Evolutionary conservation across 2,888 invertebrate species (phyloP).

Genomic region (Criorhina ranunculi): DNA sequence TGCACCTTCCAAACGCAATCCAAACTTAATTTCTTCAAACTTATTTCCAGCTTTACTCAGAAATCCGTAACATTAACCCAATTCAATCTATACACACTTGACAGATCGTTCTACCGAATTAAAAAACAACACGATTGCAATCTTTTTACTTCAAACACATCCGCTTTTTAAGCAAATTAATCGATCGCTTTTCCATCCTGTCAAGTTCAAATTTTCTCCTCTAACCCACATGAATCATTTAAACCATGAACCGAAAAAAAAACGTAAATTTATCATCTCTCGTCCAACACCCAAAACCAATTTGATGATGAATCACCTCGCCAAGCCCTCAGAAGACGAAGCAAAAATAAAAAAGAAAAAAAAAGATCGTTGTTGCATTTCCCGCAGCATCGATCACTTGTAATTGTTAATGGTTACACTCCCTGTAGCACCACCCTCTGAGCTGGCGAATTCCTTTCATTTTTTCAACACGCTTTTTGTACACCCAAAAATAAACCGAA

Average conservation of each 20-base stretch:
- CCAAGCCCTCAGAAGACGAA: conserved; percentile 50
- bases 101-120: conserved; percentile 50
- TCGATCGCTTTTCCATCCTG: conserved; percentile 73
- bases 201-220: conserved; percentile 33
- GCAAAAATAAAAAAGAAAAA: conserved; percentile 7
- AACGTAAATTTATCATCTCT: conserved; percentile 66
- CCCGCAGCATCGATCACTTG: conserved; percentile 75
- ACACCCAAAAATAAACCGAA: conserved; percentile 26
- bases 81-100: conserved; percentile 48
- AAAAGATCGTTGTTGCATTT: conserved; percentile 62
- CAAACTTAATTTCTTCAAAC: conserved; percentile 20
- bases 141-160: conserved; percentile 45
- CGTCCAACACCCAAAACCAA: conserved; percentile 66
- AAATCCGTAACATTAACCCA: conserved; percentile 12
- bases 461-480: neutral
- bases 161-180: conserved; percentile 60
- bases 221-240: conserved; percentile 43
- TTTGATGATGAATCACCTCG: conserved; percentile 70
- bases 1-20: too few relatives aligned
- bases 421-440: conserved; percentile 28
- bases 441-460: conserved; percentile 15
- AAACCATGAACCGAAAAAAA: conserved; percentile 28
- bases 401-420: conserved; percentile 67
- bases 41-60: conserved; percentile 10
- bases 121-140: conserved; percentile 50